phyloP scores from a whole-genome alignment of 2,888 invertebrate genomes.

The Parasteatoda lunata region DNA sequence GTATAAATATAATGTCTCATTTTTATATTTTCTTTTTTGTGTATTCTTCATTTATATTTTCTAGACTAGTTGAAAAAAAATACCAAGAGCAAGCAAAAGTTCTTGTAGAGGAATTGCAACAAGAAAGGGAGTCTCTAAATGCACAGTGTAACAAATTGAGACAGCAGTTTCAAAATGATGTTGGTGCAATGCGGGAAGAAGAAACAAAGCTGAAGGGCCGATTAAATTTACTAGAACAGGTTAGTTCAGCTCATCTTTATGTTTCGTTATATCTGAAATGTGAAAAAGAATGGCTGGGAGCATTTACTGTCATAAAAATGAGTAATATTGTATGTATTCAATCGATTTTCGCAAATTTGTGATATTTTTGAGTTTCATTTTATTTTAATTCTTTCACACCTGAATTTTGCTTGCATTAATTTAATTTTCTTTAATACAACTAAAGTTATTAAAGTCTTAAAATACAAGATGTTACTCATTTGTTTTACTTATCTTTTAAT shows the following conservation, averaged over 20 bases:
- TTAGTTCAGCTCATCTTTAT: slow-evolving; percentile 60
- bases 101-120: slow-evolving; percentile 81
- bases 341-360: no score
- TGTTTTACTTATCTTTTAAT: no score
- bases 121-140: slow-evolving; percentile 84
- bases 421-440: no score
- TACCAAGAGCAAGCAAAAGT: slow-evolving; percentile 85
- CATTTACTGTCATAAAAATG: no score
- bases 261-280: neutral
- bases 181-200: slow-evolving; percentile 81
- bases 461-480: no score
- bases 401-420: no score
- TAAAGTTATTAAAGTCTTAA: no score
- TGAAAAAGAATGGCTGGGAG: no score
- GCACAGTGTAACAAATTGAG: slow-evolving; percentile 76
- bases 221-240: slow-evolving; percentile 77
- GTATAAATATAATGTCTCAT: no score
- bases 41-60: neutral
- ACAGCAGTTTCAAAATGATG: slow-evolving; percentile 79
- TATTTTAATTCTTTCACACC: neutral
- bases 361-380: slow-evolving; percentile 1
- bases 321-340: no score
- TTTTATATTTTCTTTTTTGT: no score
- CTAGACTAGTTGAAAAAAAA: slow-evolving; percentile 82
- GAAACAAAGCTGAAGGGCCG: slow-evolving; percentile 82